Base-by-base conservation (phyloP, 2,888 invertebrate genomes). In the Opisthograptis luteolata region DNA sequence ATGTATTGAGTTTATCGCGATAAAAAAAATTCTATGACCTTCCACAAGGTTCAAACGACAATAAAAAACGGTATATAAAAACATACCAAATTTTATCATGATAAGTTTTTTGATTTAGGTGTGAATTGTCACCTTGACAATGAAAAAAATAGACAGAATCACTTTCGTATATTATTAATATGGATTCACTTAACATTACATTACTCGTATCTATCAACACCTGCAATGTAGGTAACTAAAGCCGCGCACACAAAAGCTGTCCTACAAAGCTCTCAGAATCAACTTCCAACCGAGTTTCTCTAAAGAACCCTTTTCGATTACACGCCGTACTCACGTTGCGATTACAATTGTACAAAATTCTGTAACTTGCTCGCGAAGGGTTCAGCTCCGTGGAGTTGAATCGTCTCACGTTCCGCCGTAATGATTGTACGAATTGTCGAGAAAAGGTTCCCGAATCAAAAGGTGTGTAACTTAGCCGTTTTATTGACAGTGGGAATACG, bases 271-370 rank as follows among this genome's bases (percentile, higher is more conserved):
- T 14, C 9, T 44, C 15, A 42, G 22, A 43, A 51, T 45, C 36
- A 31, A 52, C 42, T 39, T 32, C 46, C 34, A 39, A 1, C 40
- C 34, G 40, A 55, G 39, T 48, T 46, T 46, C 25, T 36, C 15
- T 37, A 34, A 36, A 25, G 31, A 56, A 56, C 56, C 50, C 58
- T 61, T 61, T 61, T 59, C 55, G 35, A 55, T 61, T 53, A 55
- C 34, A 17, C 50, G 36, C 31, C 46, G 49, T 37, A 43, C 42
- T 46, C 47, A 54, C 55, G 55, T 58, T 43, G 30, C 52, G 25
- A 46, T 55, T 46, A 44, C 57, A 58, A 60, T 58, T 58, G 58
- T 58, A 47, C 47, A 47, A 56, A 50, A 51, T 42, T 49, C 50
- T 39, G 50, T 58, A 55, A 57, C 56, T 46, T 30, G 37, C 28